Percentiles rank a stretch among this genome's conserved stretches.
Conservation (phyloP, 2,888 invertebrate genomes). For the Euspilapteryx auroguttella region DNA sequence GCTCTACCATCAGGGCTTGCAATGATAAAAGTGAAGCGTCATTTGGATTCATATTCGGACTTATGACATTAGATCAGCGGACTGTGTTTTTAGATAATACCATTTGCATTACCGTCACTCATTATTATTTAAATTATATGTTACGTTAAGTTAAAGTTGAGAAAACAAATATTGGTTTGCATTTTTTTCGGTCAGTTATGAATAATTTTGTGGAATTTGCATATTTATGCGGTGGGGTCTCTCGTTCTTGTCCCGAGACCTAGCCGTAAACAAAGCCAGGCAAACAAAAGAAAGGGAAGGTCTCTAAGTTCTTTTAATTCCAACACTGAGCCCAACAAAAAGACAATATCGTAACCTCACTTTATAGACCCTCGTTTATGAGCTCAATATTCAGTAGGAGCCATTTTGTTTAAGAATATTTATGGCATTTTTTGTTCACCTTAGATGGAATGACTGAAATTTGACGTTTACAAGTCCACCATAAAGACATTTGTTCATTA, state of each 20-base stretch:
- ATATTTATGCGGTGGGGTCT: conserved; percentile 44
- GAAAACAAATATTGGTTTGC: too few relatives aligned
- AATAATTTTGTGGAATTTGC: conserved; percentile 52
- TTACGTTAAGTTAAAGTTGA: too few relatives aligned
- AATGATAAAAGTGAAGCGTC: conserved; percentile 25
- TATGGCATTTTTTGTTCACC: conserved; percentile 45
- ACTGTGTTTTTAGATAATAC: conserved; percentile 1
- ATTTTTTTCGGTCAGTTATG: too few relatives aligned
- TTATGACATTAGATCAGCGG: conserved; percentile 9
- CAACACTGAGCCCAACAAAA: conserved; percentile 38
- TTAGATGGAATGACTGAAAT: conserved; percentile 43
- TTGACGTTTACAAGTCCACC: conserved; percentile 50
- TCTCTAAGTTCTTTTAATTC: conserved; percentile 38
- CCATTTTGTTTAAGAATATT: conserved; percentile 53
- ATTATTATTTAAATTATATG: conserved; percentile 1
- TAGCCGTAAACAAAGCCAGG: conserved; percentile 11
- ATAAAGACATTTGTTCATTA: conserved; percentile 53
- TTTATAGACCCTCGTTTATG: conserved; percentile 50
- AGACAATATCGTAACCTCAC: conserved; percentile 47
- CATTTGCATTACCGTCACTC: conserved; percentile 2
- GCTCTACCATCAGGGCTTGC: conserved; percentile 28
- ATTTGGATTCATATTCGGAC: conserved; percentile 26
- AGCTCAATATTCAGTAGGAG: conserved; percentile 54
- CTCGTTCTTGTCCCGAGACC: too few relatives aligned
- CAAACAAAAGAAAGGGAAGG: conserved; percentile 35